These are phyloP conservation scores for Schizothorax lantsangensis DNA, from an alignment of 2,797 vertebrate species.

Conservation along the genomic window DNA sequence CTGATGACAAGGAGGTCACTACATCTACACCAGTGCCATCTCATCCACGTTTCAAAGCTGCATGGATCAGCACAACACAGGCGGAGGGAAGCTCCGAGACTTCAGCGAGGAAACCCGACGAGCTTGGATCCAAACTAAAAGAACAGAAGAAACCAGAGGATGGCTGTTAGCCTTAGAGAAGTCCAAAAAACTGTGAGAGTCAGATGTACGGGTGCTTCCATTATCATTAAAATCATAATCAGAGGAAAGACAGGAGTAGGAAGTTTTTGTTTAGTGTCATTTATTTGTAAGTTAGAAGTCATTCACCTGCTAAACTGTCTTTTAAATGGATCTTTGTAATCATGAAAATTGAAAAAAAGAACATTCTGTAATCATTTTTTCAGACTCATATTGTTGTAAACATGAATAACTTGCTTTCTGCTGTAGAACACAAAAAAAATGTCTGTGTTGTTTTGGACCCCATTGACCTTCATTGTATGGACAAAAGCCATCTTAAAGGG, in stretches of 20 bases:
- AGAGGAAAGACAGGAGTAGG: not conserved
- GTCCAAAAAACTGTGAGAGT: conserved; percentile 35
- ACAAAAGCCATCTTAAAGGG: not conserved
- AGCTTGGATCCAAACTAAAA: conserved; percentile 69
- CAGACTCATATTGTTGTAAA: not conserved
- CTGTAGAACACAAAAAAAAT: not conserved
- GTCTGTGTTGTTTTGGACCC: not conserved
- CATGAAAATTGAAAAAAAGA: too few species aligned
- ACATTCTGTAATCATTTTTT: not conserved
- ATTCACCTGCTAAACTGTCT: conserved; percentile 23
- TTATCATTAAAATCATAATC: conserved; percentile 10
- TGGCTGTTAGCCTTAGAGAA: conserved; percentile 47
- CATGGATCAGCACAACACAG: conserved; percentile 70
- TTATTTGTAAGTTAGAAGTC: conserved; percentile 12
- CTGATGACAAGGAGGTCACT: conserved; percentile 70
- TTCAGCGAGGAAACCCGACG: conserved; percentile 60
- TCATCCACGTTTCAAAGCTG: conserved; percentile 67
- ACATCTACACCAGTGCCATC: conserved; percentile 54
- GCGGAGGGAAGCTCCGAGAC: conserved; percentile 53
- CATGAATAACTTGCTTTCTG: not conserved
- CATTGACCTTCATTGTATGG: not conserved
- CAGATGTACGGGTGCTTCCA: conserved; percentile 37
- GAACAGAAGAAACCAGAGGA: conserved; percentile 74
- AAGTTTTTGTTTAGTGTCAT: conserved; percentile 20
- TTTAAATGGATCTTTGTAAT: not conserved